A percentile compares a stretch with the other conserved stretches of the same genome.
phyloP scores from a whole-genome alignment of 1,140 invertebrate genomes.

The Macrotrachela quadricornifera region DNA sequence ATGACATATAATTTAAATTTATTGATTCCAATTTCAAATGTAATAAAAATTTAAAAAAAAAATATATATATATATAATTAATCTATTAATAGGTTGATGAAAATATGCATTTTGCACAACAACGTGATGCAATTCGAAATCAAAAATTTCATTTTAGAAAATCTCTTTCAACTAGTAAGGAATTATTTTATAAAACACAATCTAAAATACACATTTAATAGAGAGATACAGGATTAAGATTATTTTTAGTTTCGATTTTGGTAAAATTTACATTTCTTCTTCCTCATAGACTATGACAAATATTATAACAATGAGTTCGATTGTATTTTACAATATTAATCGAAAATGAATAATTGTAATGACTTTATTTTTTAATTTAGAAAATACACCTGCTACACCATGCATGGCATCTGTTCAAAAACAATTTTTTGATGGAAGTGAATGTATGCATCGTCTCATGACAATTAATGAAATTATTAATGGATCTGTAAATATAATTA shows the following conservation, averaged over 20 bases:
- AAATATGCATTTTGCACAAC: conserved; percentile 85
- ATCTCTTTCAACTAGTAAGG: conserved; percentile 1
- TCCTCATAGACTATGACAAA: too few species aligned
- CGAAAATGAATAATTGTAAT: too few species aligned
- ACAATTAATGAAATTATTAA: conserved; percentile 89
- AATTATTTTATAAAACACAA: conserved; percentile 30
- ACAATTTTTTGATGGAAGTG: too few species aligned
- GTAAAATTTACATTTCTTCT: too few species aligned
- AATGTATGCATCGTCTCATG: conserved; percentile 32
- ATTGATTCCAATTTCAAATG: conserved; percentile 83
- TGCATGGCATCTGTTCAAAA: too few species aligned
- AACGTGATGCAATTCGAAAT: conserved; percentile 54
- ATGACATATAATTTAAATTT: conserved; percentile 86
- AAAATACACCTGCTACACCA: too few species aligned
- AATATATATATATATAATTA: too few species aligned
- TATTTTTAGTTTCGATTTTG: too few species aligned
- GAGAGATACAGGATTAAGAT: background rate
- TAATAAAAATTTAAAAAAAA: too few species aligned
- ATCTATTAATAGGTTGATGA: conserved; percentile 70
- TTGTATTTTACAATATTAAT: too few species aligned
- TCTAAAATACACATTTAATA: background rate
- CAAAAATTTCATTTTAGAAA: conserved; percentile 43
- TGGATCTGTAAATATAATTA: conserved; percentile 38
- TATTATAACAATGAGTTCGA: too few species aligned
- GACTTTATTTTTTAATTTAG: too few species aligned